These are phyloP conservation scores for Plumapathes pennacea DNA, from an alignment of 92 coral and sea anemone species.

Conservation along the genomic window DNA sequence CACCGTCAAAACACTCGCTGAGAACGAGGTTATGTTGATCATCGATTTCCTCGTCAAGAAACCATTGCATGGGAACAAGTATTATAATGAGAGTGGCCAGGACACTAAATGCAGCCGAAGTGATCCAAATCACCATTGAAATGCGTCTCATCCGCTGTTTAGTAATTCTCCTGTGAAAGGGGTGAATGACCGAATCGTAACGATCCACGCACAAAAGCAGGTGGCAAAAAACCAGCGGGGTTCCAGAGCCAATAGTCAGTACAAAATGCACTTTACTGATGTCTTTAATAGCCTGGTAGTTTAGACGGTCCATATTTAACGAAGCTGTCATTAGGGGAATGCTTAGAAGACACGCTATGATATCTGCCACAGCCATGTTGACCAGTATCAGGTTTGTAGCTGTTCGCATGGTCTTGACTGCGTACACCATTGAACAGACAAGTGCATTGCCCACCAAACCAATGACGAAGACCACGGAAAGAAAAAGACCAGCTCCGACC, in stretches of 20 bases:
- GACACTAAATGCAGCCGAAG: conserved; percentile 3
- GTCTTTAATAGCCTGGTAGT: not conserved
- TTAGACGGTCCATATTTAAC: conserved; percentile 17
- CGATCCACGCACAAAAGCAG: conserved; percentile 42
- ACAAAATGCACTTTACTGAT: conserved; percentile 38
- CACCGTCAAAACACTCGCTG: conserved; percentile 37
- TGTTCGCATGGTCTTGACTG: conserved; percentile 12
- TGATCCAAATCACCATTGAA: conserved; percentile 13
- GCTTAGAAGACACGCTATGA: conserved; percentile 40
- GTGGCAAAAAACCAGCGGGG: conserved; percentile 32
- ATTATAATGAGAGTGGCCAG: conserved; percentile 10
- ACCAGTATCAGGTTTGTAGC: conserved; percentile 29
- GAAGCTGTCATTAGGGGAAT: conserved; percentile 36
- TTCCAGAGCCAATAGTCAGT: conserved; percentile 27
- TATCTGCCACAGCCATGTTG: conserved; percentile 34
- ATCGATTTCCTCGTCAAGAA: conserved; percentile 25
- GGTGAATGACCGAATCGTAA: conserved; percentile 28
- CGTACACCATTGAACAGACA: conserved; percentile 34
- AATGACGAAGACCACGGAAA: conserved; percentile 9
- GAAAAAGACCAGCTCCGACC: conserved; percentile 6
- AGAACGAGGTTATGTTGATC: conserved; percentile 34
- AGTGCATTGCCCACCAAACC: conserved; percentile 36
- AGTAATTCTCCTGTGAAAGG: conserved; percentile 30
- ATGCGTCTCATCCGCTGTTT: conserved; percentile 24
- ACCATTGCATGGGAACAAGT: conserved; percentile 41